phyloP scores from a whole-genome alignment of 1,140 invertebrate genomes.

The Orchestia grillus region DNA sequence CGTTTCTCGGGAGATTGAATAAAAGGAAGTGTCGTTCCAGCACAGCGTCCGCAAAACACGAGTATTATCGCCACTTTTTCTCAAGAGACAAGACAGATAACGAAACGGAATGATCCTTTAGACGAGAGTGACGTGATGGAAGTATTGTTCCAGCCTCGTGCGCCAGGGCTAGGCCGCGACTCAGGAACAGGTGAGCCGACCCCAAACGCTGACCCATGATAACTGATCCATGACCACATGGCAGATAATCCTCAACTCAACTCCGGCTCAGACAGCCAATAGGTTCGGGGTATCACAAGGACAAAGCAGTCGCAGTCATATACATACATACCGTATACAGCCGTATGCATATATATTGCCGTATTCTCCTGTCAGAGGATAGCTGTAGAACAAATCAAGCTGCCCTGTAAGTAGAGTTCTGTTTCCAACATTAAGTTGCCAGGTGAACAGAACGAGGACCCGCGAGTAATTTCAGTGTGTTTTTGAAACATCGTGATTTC shows the following conservation, averaged over 20 bases:
- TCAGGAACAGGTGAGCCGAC: slow-evolving; percentile 20
- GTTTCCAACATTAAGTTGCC: too few relatives aligned
- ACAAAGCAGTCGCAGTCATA: background rate
- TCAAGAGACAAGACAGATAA: background rate
- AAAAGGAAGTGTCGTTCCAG: background rate
- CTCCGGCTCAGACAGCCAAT: background rate
- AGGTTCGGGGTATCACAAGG: background rate
- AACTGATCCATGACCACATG: slow-evolving; percentile 45
- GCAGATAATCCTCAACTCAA: background rate
- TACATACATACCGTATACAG: too few relatives aligned
- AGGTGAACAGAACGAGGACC: too few relatives aligned
- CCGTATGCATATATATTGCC: background rate
- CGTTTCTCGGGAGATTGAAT: background rate
- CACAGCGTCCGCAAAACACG: background rate
- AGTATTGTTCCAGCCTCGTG: background rate
- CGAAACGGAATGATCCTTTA: background rate
- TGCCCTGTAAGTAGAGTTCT: background rate
- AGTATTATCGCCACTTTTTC: slow-evolving; percentile 1
- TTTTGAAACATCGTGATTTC: too few relatives aligned
- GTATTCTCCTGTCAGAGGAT: background rate
- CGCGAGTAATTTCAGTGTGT: too few relatives aligned
- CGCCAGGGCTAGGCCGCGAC: background rate
- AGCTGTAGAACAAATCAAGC: background rate
- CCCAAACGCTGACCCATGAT: background rate
- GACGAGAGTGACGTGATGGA: background rate